Base-by-base conservation (phyloP, 2,797 vertebrate genomes). In the Karalla daura region DNA sequence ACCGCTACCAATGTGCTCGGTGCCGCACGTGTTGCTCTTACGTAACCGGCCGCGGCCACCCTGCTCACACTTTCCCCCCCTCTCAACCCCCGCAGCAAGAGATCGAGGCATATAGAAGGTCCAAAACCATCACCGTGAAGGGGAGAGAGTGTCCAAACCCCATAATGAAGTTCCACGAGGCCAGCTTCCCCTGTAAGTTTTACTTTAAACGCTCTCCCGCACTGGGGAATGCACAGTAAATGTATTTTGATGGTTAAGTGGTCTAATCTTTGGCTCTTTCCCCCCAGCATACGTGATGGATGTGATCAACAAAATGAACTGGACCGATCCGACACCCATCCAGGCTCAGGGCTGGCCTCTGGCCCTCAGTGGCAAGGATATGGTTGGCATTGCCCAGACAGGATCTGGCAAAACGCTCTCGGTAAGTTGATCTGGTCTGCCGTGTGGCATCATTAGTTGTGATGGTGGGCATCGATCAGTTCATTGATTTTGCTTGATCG, bases 331-430 rank as follows among this genome's bases (percentile, higher is more conserved):
- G n/a, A 99, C 98, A 67, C 96, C 98, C 40, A 99, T 99, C 83
- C 97, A 99, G 50, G 93, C 96, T 41, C 98, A 99, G 87, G 98
- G 98, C 30, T 99, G 98, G 96, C 98, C 97, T 25, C 92, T 99
- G 88, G 98, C 98, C 1, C 90, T 99, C 32, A 97, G 97, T 88
- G 98, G 97, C 45, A 86, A 96, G 78, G 98, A 98, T 77, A 98
- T 99, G 98, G 98, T 99, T 23, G 98, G 98, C 85, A 98, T 99
- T 70, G 98, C 98, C 18, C 97, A 98, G 91, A 99, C 97, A 18
- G 98, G 98, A 71, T 99, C 97, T 77, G 97, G 98, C 55, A 99
- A 99, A 88, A 99, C 97, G 0, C 91, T 99, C 11, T 96, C 97
- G 25, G 98, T 99, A 94, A 95, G 96, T 93, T 41, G n/a, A 0